Evolutionary conservation across 2,888 invertebrate genomes (phyloP).

Genomic region (Ellobium chinense): DNA sequence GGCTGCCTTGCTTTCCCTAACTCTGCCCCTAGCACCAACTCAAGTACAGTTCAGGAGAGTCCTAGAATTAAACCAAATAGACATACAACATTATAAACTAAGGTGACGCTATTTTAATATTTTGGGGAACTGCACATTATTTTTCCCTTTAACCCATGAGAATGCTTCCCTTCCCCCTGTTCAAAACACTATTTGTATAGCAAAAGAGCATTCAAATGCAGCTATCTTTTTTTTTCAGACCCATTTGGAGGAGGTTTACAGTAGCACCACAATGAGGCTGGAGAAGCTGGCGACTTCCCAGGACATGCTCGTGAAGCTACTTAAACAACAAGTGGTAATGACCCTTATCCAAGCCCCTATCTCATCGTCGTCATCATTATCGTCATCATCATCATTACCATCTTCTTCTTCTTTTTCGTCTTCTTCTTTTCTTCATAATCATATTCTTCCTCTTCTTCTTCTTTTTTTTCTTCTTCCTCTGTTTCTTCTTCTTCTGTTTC

Average conservation of each 20-base stretch:
- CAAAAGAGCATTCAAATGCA: neutral
- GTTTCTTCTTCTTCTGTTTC: neutral
- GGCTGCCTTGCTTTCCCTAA: no score
- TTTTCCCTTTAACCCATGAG: neutral
- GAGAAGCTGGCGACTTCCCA: slow-evolving; percentile 53
- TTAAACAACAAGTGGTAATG: slow-evolving; percentile 39
- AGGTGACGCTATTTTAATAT: neutral
- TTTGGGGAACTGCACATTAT: neutral
- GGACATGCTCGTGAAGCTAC: slow-evolving; percentile 51
- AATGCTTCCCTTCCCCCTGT: neutral
- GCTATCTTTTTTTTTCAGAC: slow-evolving; percentile 44
- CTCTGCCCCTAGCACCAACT: no score
- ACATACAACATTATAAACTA: no score
- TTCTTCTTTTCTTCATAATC: neutral
- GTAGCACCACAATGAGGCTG: slow-evolving; percentile 47
- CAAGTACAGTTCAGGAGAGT: no score
- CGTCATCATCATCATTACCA: neutral
- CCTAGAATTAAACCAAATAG: no score
- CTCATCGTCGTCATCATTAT: neutral
- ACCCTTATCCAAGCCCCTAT: neutral
- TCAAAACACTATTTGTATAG: neutral
- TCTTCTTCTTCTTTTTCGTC: neutral
- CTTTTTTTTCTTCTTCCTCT: neutral
- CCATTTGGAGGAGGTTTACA: slow-evolving; percentile 55
- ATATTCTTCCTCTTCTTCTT: neutral